Percentiles rank a stretch among this genome's conserved stretches.
Evolutionary conservation across 2,113 vertebrate genomes (phyloP).

Genomic region (Neogobius melanostomus): DNA sequence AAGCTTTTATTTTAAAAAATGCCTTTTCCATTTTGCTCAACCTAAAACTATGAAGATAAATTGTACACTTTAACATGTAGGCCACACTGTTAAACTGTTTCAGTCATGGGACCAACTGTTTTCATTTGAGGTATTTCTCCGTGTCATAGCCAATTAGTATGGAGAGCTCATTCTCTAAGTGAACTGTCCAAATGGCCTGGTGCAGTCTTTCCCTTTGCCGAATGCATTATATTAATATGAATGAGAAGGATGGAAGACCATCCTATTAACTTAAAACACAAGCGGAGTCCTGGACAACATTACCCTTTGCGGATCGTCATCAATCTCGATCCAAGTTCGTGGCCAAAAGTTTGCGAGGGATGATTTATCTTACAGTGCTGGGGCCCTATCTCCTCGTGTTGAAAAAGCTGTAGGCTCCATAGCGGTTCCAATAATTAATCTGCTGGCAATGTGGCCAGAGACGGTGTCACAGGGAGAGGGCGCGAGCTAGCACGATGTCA

Average conservation of each 20-base stretch:
- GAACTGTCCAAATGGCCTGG: conserved; percentile 1
- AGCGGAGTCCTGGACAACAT: conserved; percentile 7
- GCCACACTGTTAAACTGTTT: neutral
- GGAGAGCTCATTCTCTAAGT: neutral
- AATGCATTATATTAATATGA: conserved; percentile 14
- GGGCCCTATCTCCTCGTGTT: conserved; percentile 14
- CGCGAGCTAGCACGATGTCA: conserved; percentile 7
- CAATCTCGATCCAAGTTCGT: conserved; percentile 10
- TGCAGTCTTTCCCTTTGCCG: neutral
- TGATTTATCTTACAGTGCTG: conserved; percentile 13
- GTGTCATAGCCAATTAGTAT: conserved; percentile 4
- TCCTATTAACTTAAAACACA: conserved; percentile 19
- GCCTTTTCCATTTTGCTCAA: too few relatives aligned
- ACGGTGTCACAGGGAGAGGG: conserved; percentile 6
- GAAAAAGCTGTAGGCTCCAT: conserved; percentile 10
- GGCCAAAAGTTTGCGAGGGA: conserved; percentile 6
- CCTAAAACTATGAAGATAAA: too few relatives aligned
- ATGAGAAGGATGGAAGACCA: conserved; percentile 14
- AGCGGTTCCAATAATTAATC: conserved; percentile 23
- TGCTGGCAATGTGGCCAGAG: conserved; percentile 8
- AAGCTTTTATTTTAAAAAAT: too few relatives aligned
- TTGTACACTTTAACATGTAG: neutral
- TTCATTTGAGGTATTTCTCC: neutral
- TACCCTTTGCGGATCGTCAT: conserved; percentile 18
- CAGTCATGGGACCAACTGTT: neutral